phyloP scores from a whole-genome alignment of 2,797 vertebrate species.

The Micrastur ruficollis region DNA sequence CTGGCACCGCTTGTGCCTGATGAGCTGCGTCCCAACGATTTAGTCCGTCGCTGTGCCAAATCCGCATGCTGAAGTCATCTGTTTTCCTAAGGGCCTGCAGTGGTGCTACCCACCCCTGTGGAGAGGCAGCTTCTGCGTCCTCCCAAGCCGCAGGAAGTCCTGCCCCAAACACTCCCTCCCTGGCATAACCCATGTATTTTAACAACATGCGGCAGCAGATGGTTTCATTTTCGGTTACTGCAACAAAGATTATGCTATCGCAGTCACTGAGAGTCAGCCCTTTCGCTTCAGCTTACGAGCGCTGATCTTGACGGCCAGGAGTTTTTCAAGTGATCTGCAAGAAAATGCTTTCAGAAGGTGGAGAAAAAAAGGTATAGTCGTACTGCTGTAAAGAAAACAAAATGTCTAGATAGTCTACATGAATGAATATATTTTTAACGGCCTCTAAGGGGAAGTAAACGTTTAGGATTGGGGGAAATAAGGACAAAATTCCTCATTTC shows the following conservation, averaged over 20 bases:
- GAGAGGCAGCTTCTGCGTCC: background rate
- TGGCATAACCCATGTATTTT: background rate
- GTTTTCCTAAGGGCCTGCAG: background rate
- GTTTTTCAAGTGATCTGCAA: background rate
- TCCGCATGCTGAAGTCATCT: background rate
- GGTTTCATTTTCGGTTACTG: background rate
- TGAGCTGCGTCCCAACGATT: background rate
- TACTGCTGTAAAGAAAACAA: background rate
- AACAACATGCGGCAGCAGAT: background rate
- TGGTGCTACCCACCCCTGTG: background rate
- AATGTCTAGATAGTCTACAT: background rate
- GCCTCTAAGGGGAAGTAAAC: background rate
- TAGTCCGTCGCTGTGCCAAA: background rate
- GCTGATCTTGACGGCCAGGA: background rate
- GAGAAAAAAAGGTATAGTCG: accelerated
- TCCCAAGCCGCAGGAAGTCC: background rate
- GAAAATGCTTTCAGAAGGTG: background rate
- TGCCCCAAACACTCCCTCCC: background rate
- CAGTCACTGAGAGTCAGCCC: background rate
- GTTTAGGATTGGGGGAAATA: background rate
- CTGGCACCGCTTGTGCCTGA: background rate
- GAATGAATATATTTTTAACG: background rate
- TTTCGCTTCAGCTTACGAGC: background rate
- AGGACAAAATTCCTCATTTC: background rate
- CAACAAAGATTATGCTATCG: too few species aligned